Percentiles rank a stretch among this genome's conserved stretches.
Conservation (phyloP, 92 coral and sea anemone species). For the Epizoanthus scotinus region DNA sequence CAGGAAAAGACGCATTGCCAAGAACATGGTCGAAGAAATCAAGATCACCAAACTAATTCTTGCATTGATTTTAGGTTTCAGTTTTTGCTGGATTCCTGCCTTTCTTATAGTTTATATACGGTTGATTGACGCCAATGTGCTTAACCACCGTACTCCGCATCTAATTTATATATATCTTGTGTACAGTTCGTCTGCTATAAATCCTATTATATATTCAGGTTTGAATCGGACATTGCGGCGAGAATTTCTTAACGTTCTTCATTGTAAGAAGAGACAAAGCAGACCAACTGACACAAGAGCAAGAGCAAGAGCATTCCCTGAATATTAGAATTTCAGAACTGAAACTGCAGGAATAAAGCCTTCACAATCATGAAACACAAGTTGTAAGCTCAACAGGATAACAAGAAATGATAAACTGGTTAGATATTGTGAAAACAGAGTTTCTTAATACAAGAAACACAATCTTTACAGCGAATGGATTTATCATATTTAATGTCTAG, state of each 20-base stretch:
- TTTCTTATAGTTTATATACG: slow-evolving; percentile 54
- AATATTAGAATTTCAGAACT: no score
- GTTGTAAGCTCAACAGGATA: no score
- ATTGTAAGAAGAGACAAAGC: background rate
- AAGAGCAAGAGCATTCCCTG: no score
- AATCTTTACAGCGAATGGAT: no score
- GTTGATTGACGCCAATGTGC: slow-evolving; percentile 27
- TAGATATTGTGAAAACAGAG: no score
- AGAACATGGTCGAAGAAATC: slow-evolving; percentile 49
- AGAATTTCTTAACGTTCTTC: slow-evolving; percentile 55
- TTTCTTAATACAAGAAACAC: no score
- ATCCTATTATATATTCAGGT: slow-evolving; percentile 75
- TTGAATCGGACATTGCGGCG: slow-evolving; percentile 75
- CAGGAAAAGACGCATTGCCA: slow-evolving; percentile 20
- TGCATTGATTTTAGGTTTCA: slow-evolving; percentile 59
- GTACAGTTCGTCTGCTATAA: slow-evolving; percentile 69
- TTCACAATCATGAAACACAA: no score
- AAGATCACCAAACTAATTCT: slow-evolving; percentile 61
- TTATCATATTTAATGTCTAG: no score
- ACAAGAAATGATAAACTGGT: no score
- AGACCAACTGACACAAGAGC: no score
- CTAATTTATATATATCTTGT: slow-evolving; percentile 55
- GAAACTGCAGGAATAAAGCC: no score
- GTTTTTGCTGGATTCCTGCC: slow-evolving; percentile 66
- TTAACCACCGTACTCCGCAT: slow-evolving; percentile 46